Percentiles rank a stretch among this genome's conserved stretches.
These are phyloP conservation scores for Microcebus tavaratra DNA, from an alignment of 2,113 vertebrate species.

Conservation along the genomic window DNA sequence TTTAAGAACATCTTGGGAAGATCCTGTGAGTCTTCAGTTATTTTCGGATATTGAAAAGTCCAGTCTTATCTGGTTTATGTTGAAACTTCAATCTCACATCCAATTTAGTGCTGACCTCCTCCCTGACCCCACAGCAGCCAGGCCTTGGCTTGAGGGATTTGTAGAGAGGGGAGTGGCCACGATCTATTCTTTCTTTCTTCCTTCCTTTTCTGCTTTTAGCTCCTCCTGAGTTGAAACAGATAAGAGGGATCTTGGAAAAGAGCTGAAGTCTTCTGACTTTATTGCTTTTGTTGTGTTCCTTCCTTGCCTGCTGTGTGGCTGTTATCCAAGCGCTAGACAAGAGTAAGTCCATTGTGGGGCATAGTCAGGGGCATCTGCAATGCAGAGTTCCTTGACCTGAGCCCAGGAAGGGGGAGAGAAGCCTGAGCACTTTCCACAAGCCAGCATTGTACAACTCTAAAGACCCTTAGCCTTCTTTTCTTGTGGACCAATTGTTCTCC, in stretches of 20 bases:
- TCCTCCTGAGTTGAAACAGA: neutral
- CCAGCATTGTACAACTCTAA: neutral
- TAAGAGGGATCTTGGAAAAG: neutral
- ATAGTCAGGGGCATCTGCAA: neutral
- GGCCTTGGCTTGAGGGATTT: neutral
- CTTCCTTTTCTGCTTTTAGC: neutral
- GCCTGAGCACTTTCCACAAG: neutral
- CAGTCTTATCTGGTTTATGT: neutral
- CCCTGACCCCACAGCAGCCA: neutral
- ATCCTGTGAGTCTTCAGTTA: neutral
- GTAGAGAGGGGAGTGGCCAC: neutral
- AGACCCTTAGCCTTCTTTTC: neutral
- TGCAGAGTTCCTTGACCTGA: neutral
- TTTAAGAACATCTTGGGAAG: neutral
- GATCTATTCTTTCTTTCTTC: neutral
- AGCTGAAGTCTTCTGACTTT: neutral
- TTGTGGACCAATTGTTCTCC: neutral
- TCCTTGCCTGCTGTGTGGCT: neutral
- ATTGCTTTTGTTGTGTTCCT: neutral
- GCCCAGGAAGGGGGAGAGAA: neutral
- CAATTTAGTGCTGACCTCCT: neutral
- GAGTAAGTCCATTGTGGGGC: neutral
- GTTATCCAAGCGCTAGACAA: neutral
- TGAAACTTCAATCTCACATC: slow-evolving; percentile 48
- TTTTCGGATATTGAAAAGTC: slow-evolving; percentile 30